Evolutionary conservation across 2,113 vertebrate species (phyloP).

Genomic region (Cranoglanis bouderius): DNA sequence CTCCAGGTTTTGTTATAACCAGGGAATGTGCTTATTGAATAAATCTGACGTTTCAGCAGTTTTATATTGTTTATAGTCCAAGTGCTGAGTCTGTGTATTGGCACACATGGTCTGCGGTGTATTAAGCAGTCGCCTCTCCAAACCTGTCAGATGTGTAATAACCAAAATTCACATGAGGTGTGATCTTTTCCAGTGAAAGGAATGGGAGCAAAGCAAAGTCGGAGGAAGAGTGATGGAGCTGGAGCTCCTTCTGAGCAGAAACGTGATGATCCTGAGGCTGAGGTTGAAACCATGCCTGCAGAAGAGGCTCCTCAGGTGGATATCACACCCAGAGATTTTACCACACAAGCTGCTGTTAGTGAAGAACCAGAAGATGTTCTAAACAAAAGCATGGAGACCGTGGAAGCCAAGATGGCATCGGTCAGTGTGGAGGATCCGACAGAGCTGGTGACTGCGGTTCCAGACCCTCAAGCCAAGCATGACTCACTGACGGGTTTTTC

Average conservation of each 20-base stretch:
- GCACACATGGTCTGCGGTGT: not conserved
- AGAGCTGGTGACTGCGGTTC: constrained; percentile 2
- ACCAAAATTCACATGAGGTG: not conserved
- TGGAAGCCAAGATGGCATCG: constrained; percentile 39
- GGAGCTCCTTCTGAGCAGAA: constrained; percentile 30
- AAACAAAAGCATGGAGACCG: constrained; percentile 33
- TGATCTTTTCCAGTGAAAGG: constrained; percentile 52
- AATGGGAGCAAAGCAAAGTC: constrained; percentile 69
- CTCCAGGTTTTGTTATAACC: not conserved
- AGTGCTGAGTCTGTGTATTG: not conserved
- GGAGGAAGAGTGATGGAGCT: constrained; percentile 50
- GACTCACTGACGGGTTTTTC: constrained; percentile 10
- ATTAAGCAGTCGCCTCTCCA: not conserved
- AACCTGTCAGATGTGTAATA: not conserved
- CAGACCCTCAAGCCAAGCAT: constrained; percentile 23
- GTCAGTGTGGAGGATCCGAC: constrained; percentile 34
- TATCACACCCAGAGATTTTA: not conserved
- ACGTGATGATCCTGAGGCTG: not conserved
- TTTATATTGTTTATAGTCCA: not conserved
- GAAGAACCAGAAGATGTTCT: constrained; percentile 40
- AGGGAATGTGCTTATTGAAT: not conserved
- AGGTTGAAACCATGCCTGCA: not conserved
- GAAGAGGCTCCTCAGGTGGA: not conserved
- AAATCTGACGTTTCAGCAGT: not conserved
- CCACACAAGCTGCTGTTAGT: constrained; percentile 37